Conservation (phyloP, 92 coral and sea anemone species). For the Paramuricea clavata region DNA sequence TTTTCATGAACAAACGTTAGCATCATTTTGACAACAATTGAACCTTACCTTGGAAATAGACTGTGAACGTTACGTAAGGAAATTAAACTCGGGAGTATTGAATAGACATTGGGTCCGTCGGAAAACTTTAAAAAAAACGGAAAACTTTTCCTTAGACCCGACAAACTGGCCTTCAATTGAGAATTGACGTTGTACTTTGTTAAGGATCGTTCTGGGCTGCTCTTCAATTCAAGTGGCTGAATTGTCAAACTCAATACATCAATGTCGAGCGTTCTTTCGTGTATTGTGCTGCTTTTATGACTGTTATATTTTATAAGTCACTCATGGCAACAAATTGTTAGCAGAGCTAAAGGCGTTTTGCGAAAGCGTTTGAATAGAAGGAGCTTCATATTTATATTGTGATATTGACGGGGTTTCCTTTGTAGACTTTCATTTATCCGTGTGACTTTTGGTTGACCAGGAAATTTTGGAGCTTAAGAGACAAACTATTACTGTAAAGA, state of each 20-base stretch:
- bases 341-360: not conserved
- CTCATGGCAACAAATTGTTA: not conserved
- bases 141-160: too few relatives aligned
- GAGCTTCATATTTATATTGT: not conserved
- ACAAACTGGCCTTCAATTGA: not conserved
- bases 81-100: not conserved
- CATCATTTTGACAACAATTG: not conserved
- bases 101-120: not conserved
- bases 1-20: conserved; percentile 7
- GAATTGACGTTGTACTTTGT: not conserved
- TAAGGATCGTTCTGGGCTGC: not conserved
- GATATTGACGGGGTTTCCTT: not conserved
- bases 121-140: not conserved
- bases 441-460: not conserved
- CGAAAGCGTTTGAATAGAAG: not conserved
- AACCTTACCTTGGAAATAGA: not conserved
- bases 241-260: not conserved
- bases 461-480: not conserved
- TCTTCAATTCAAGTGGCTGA: conserved; percentile 12
- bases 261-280: not conserved
- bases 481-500: too few relatives aligned
- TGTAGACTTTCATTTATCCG: not conserved
- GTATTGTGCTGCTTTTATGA: not conserved
- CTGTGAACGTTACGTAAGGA: not conserved
- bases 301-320: not conserved